Evolutionary conservation across 2,113 vertebrate genomes (phyloP), one percentile per base, ranked within the genome.

Genomic region (Cochlearius cochlearius): DNA sequence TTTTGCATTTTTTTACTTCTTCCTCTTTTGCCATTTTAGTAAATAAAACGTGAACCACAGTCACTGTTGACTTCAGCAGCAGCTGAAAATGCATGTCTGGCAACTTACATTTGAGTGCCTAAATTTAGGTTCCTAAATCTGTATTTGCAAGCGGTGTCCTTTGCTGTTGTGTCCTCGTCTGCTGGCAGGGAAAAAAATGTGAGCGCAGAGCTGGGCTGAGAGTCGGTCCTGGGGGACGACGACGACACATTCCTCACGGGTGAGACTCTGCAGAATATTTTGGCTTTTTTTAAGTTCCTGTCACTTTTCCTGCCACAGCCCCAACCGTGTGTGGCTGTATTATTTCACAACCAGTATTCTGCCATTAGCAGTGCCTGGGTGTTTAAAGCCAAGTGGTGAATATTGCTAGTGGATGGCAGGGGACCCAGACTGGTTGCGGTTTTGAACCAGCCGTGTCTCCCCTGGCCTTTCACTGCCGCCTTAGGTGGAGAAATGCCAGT

Each of bases 171-270:
- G 22, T n/a, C 74, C 29, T 45, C 1, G 0, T 32, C 64, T 59
- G 32, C 52, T 80, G 83, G 53, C 29, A n/a, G 50, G 36, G 43
- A 15, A 78, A 15, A 12, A 11, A 26, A 11, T 12, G 6, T 12
- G 39, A 80, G 27, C 36, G 8, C 15, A 25, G 47, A 63, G 38
- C 69, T 39, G 34, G 47, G 21, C 6, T 11, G 12, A 21, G 26
- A 62, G 32, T 11, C 2, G 1, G 15, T 59, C 50, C 62, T 74
- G 36, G 19, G 6, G n/a, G n/a, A n/a, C n/a, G n/a, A n/a, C n/a
- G n/a, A n/a, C n/a, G n/a, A n/a, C n/a, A n/a, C n/a, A n/a, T n/a
- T 75, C 27, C 32, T 71, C 25, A 4, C 0, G 1, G 30, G 15
- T 38, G 27, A 32, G 27, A 43, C 45, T n/a, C 15, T 72, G 41